phyloP scores from a whole-genome alignment of 1,140 invertebrate species.

The Brachionus plicatilis region DNA sequence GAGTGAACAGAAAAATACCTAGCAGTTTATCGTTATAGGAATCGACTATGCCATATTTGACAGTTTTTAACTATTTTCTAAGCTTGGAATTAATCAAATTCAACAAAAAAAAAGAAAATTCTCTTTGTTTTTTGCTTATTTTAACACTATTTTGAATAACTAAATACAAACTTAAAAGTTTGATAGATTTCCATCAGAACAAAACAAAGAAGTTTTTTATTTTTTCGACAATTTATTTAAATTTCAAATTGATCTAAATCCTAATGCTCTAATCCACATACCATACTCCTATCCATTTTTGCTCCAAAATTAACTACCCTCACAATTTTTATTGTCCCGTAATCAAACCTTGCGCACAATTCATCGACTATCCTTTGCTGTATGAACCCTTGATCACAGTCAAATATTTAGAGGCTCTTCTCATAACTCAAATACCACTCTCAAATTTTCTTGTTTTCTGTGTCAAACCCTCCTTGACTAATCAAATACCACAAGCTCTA shows the following conservation, averaged over 20 bases:
- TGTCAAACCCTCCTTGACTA: no score
- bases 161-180: not conserved
- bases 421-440: no score
- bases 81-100: conserved; percentile 1
- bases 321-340: not conserved
- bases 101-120: not conserved
- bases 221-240: no score
- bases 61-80: conserved; percentile 24
- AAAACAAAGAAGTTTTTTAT: not conserved
- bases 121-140: not conserved
- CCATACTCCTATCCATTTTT: not conserved
- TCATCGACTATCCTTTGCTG: no score
- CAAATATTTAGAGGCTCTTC: no score
- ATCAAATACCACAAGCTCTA: no score
- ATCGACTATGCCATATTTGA: not conserved
- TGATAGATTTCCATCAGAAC: not conserved
- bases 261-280: not conserved
- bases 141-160: not conserved
- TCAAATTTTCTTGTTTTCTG: no score
- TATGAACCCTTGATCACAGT: no score
- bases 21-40: conserved; percentile 2
- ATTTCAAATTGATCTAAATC: no score
- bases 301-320: not conserved
- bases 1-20: not conserved
- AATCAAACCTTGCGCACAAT: no score